These are phyloP conservation scores for Strigamia crassipes DNA, from an alignment of 2,888 invertebrate genomes.

Conservation along the genomic window DNA sequence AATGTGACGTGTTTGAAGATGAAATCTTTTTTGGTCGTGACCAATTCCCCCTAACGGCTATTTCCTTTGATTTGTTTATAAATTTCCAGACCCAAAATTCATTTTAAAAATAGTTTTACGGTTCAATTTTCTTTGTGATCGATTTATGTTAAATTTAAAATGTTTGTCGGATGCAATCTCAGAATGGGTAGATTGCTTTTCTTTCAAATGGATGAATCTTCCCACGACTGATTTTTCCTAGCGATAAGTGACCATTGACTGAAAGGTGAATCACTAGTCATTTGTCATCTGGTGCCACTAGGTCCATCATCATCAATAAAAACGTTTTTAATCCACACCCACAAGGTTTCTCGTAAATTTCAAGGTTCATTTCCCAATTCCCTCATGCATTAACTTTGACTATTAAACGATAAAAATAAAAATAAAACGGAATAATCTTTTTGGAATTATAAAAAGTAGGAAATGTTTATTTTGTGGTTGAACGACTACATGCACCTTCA, in stretches of 20 bases:
- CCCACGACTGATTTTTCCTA: slow-evolving; percentile 21
- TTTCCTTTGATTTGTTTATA: background rate
- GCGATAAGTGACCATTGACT: slow-evolving; percentile 33
- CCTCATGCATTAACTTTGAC: background rate
- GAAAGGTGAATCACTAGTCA: slow-evolving; percentile 40
- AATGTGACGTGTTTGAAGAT: too few species aligned
- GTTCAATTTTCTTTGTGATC: slow-evolving; percentile 23
- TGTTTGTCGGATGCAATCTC: slow-evolving; percentile 17
- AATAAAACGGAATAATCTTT: background rate
- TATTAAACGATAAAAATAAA: background rate
- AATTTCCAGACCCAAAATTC: background rate
- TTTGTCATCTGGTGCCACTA: slow-evolving; percentile 29
- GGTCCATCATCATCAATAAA: slow-evolving; percentile 12
- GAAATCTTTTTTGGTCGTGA: background rate
- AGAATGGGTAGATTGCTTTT: slow-evolving; percentile 8
- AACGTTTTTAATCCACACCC: background rate
- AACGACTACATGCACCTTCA: background rate
- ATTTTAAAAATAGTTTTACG: slow-evolving; percentile 10
- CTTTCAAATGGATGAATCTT: slow-evolving; percentile 13
- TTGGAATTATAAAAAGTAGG: background rate
- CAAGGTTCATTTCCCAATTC: background rate
- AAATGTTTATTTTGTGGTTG: background rate
- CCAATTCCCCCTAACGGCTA: background rate
- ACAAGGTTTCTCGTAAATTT: background rate
- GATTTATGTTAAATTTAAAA: slow-evolving; percentile 23